A percentile compares a stretch with the other conserved stretches of the same genome.
Evolutionary conservation across 1,140 invertebrate species (phyloP).

Genomic region (Aphelinus atriplicis): DNA sequence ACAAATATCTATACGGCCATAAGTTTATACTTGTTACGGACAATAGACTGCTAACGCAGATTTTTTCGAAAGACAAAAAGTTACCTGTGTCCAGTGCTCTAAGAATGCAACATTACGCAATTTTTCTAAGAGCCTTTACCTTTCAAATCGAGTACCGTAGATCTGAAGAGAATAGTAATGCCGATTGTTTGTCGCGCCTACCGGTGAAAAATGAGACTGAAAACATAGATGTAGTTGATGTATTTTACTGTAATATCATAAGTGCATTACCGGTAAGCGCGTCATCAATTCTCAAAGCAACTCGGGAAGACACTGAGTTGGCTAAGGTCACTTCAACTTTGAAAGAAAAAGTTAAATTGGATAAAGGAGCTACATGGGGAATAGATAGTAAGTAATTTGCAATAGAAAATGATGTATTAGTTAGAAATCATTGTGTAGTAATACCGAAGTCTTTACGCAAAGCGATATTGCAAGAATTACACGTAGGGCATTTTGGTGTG

Average conservation of each 20-base stretch:
- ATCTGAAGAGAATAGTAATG: constrained; percentile 42
- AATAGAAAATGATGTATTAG: constrained; percentile 25
- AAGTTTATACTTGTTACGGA: constrained; percentile 53
- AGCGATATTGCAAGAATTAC: constrained; percentile 58
- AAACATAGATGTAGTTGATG: neutral
- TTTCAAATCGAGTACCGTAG: constrained; percentile 41
- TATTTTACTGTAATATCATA: neutral
- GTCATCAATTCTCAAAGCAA: neutral
- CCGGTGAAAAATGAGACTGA: neutral
- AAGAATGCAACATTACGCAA: constrained; percentile 48
- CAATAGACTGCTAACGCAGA: constrained; percentile 50
- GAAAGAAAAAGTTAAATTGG: neutral
- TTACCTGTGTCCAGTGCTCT: constrained; percentile 47
- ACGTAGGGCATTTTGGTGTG: constrained; percentile 64
- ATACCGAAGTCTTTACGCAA: constrained; percentile 56
- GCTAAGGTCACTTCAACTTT: neutral
- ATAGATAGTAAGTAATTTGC: neutral
- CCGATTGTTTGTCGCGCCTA: constrained; percentile 43
- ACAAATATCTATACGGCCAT: constrained; percentile 58
- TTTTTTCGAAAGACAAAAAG: constrained; percentile 49
- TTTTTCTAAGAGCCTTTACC: constrained; percentile 46
- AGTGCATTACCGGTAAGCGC: neutral
- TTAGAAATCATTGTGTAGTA: constrained; percentile 44
- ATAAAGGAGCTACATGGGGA: neutral
- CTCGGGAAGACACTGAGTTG: neutral